Conservation (phyloP, 2,797 vertebrate species). For the Pangasius mekongensis region DNA sequence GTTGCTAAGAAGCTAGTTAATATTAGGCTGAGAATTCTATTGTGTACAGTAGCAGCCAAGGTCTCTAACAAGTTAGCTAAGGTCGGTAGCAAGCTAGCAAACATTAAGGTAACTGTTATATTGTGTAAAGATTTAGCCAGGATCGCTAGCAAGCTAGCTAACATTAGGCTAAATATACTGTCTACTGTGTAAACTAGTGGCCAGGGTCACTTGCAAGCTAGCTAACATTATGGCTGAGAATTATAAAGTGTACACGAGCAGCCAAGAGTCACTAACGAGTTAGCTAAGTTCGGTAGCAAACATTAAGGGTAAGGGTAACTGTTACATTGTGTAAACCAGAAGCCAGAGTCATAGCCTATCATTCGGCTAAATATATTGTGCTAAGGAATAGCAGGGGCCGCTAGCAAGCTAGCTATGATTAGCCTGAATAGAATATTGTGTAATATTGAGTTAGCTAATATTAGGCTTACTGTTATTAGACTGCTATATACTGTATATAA, state of each 20-base stretch:
- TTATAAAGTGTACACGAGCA: neutral
- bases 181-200: neutral
- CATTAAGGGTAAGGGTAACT: too few relatives aligned
- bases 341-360: neutral
- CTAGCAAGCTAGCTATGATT: neutral
- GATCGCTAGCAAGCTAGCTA: neutral
- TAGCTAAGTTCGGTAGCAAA: neutral
- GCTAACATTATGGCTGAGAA: neutral
- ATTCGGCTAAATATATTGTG: neutral
- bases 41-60: neutral
- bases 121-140: neutral
- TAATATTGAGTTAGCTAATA: neutral
- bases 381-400: too few relatives aligned
- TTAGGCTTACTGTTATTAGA: too few relatives aligned
- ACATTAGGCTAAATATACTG: neutral
- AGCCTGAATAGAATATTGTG: neutral
- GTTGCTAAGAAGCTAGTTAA: neutral
- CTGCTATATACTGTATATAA: neutral
- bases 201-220: neutral
- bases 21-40: neutral
- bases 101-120: neutral
- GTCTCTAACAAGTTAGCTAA: neutral
- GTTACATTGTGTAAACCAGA: neutral
- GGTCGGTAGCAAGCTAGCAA: neutral
- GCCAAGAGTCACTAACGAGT: neutral